These are phyloP conservation scores for Lithosia quadra DNA, from an alignment of 2,888 invertebrate genomes.

Conservation along the genomic window DNA sequence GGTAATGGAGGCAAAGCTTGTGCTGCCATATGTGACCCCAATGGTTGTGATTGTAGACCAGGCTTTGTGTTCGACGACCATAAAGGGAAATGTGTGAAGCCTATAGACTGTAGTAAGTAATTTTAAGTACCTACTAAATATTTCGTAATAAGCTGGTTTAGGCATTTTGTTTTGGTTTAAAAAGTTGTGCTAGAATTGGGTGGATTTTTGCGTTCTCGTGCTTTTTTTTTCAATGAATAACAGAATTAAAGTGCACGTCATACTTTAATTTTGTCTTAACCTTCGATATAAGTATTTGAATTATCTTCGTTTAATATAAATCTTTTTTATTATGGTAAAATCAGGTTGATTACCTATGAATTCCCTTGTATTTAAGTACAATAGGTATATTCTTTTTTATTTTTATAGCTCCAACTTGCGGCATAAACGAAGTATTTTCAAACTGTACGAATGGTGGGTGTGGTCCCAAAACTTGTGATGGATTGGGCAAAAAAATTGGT, in stretches of 20 bases:
- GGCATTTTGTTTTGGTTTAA: too few species aligned
- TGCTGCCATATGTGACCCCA: conserved; percentile 29
- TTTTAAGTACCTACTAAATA: too few species aligned
- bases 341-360: too few species aligned
- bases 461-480: conserved; percentile 22
- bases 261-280: too few species aligned
- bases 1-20: conserved; percentile 30
- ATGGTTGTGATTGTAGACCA: conserved; percentile 54
- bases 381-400: not conserved
- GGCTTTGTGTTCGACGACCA: conserved; percentile 46
- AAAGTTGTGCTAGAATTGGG: too few species aligned
- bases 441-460: conserved; percentile 28
- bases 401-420: conserved; percentile 30
- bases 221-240: too few species aligned
- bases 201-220: too few species aligned
- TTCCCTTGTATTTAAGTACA: too few species aligned
- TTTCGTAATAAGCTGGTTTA: not conserved
- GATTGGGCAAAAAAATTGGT: conserved; percentile 16
- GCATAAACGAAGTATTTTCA: conserved; percentile 20
- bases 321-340: too few species aligned
- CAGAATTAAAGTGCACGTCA: too few species aligned
- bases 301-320: too few species aligned
- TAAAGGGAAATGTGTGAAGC: conserved; percentile 43
- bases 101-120: conserved; percentile 53
- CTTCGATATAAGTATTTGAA: too few species aligned